phyloP scores from a whole-genome alignment of 37 sponge, comb jelly and placozoan species.

The Aphrocallistes beatrix region DNA sequence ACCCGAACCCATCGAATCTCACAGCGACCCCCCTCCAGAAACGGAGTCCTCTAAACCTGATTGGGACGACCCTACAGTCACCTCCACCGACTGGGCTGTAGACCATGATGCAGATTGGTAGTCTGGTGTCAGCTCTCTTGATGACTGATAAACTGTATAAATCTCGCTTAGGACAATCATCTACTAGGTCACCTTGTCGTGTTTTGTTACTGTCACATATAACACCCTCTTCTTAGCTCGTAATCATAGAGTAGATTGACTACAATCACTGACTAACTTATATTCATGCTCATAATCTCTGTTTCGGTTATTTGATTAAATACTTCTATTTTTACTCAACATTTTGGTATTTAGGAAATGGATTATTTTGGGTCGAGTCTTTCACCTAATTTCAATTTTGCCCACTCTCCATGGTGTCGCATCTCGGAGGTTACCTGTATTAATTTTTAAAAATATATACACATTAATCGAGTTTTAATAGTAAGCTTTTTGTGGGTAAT shows the following conservation, averaged over 20 bases:
- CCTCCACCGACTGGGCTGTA: neutral
- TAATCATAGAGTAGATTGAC: neutral
- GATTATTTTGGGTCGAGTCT: no score
- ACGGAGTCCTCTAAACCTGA: neutral
- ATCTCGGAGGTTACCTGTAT: no score
- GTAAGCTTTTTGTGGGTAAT: no score
- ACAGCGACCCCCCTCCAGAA: neutral
- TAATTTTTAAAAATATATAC: no score
- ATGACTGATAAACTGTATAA: constrained; percentile 18
- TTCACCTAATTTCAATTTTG: no score
- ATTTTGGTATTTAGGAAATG: no score
- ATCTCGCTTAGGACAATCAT: constrained; percentile 19
- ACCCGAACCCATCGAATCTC: neutral
- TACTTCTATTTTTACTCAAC: no score
- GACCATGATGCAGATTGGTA: constrained; percentile 11
- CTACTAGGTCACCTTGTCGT: neutral
- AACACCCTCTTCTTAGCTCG: neutral
- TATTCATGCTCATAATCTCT: no score
- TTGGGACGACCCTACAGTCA: neutral
- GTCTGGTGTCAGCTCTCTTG: neutral
- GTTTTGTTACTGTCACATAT: no score
- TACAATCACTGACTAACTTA: neutral
- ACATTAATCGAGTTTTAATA: no score
- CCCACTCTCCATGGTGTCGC: no score
- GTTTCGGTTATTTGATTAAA: no score